Evolutionary conservation across 2,797 vertebrate genomes (phyloP).

Genomic region (Threskiornis aethiopicus): DNA sequence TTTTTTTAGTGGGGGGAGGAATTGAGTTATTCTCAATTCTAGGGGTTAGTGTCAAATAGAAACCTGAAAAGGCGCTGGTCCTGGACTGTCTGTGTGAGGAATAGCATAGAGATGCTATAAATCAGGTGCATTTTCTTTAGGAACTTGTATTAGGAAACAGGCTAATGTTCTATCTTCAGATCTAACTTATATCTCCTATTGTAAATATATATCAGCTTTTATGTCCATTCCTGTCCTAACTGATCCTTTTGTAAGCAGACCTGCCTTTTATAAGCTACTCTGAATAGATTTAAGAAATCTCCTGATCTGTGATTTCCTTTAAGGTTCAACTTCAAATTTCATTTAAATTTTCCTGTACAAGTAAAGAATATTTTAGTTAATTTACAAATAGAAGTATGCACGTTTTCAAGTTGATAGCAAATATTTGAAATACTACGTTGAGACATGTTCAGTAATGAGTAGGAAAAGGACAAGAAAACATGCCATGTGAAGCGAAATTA

Average conservation of each 20-base stretch:
- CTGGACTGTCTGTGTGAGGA: neutral
- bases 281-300: neutral
- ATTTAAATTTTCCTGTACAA: neutral
- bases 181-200: neutral
- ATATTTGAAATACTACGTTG: neutral
- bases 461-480: neutral
- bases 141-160: neutral
- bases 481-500: rapidly evolving
- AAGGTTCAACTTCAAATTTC: neutral
- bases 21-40: neutral
- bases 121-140: neutral
- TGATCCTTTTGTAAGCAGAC: neutral
- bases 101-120: neutral
- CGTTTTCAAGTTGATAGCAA: neutral
- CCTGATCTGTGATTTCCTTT: neutral
- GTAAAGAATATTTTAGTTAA: neutral
- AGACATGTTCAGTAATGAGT: neutral
- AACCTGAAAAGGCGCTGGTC: neutral
- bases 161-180: neutral
- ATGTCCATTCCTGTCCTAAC: neutral
- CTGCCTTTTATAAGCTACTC: neutral
- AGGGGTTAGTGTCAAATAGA: neutral
- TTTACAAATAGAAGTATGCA: neutral
- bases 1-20: too few relatives aligned
- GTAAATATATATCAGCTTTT: neutral